Percentiles rank a stretch among this genome's conserved stretches.
Conservation (phyloP, 2,888 invertebrate species). For the Parelbella ahira region DNA sequence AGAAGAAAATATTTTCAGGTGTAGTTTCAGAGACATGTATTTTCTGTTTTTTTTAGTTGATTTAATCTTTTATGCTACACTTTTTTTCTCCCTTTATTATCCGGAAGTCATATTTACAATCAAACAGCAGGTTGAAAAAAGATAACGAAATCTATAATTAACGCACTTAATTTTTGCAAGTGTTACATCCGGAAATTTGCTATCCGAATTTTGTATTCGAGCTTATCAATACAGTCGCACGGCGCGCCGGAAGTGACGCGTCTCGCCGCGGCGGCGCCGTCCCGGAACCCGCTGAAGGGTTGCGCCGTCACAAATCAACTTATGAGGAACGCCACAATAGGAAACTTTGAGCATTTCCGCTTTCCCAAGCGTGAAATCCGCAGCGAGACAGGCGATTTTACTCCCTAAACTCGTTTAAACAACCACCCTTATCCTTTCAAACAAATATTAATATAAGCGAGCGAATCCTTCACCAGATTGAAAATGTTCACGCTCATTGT, state of each 20-base stretch:
- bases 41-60: too few relatives aligned
- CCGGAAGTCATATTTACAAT: too few relatives aligned
- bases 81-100: too few relatives aligned
- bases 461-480: slow-evolving; percentile 5
- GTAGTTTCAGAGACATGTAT: too few relatives aligned
- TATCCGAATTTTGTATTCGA: too few relatives aligned
- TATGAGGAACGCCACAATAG: slow-evolving; percentile 79
- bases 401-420: slow-evolving; percentile 42
- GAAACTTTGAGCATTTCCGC: slow-evolving; percentile 80
- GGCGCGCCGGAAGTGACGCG: slow-evolving; percentile 58
- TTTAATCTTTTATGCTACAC: too few relatives aligned
- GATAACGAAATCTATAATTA: too few relatives aligned
- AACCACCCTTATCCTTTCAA: slow-evolving; percentile 36
- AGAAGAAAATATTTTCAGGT: too few relatives aligned
- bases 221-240: slow-evolving; percentile 8
- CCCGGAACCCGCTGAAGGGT: slow-evolving; percentile 74
- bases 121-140: too few relatives aligned
- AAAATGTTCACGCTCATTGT: slow-evolving; percentile 17
- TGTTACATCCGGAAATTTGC: too few relatives aligned
- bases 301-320: slow-evolving; percentile 79
- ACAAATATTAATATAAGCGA: slow-evolving; percentile 18
- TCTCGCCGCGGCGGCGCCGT: slow-evolving; percentile 74
- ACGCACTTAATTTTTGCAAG: too few relatives aligned
- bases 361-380: slow-evolving; percentile 72
- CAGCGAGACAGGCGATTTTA: slow-evolving; percentile 41